Evolutionary conservation across 2,888 invertebrate genomes (phyloP), one percentile per base, ranked within the genome.

Genomic region (Phortica okadai): DNA sequence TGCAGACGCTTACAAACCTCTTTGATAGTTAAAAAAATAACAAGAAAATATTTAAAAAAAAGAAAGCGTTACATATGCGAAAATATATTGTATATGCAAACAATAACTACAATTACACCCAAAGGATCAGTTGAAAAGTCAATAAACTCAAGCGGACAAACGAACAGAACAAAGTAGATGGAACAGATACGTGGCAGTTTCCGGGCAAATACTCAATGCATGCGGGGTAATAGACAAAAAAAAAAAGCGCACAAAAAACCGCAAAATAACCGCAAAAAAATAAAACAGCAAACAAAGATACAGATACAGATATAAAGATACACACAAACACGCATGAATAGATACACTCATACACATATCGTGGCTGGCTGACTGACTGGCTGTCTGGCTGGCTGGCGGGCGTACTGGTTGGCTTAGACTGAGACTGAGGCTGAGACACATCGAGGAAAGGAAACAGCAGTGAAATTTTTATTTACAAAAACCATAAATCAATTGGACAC

Each of bases 401-500:
- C 33, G 33, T 2, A 33, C 33, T 33, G 33, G 33, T 33, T 33
- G 33, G 33, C 33, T 33, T 5, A 5, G 4, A 33, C 33, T 33
- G 33, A 5, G 4, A 33, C 33, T 33, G 33, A 33, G 33, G 33
- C 33, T 33, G 33, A 33, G 33, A 33, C 33, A 33, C 33, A 33
- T 2, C 33, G 33, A 33, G 33, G 41, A 3, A 72, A 58, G 21
- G 10, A 44, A 70, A 62, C 16, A 72, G 54, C 25, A 56, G 70
- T 72, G 70, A 72, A 72, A 72, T 77, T 79, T 81, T 89, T 90
- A 88, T 89, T 89, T 90, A 88, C 82, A 87, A 88, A 90, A 89
- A 86, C 85, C 90, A 90, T 90, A 90, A 90, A 90, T 90, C 90
- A 90, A 91, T 90, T 90, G 88, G 90, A 88, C 89, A 90, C 89